These are phyloP conservation scores for Nesoenas mayeri DNA, from an alignment of 2,113 vertebrate genomes.

Conservation along the genomic window DNA sequence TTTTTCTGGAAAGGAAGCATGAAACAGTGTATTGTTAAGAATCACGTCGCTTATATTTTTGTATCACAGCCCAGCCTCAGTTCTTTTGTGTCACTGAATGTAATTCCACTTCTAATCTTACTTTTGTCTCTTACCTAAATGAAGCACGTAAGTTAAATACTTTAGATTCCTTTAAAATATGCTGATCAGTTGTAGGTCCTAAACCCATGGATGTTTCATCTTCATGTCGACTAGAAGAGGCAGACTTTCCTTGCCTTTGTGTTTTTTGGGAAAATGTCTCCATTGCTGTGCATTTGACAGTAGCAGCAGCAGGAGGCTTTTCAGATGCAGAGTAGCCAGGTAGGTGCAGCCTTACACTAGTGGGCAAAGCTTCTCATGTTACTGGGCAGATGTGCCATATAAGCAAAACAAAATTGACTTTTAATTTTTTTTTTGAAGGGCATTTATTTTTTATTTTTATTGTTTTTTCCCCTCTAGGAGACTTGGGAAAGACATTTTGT, in stretches of 20 bases:
- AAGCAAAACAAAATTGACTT: background rate
- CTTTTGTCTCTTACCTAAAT: background rate
- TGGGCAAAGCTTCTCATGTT: background rate
- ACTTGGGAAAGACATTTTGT: background rate
- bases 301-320: background rate
- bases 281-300: background rate
- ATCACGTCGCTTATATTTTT: background rate
- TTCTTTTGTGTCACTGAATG: background rate
- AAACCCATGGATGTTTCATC: conserved; percentile 7
- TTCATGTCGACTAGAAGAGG: conserved; percentile 38
- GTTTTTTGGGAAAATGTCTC: conserved; percentile 21
- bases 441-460: background rate
- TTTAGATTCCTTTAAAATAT: conserved; percentile 8
- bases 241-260: conserved; percentile 19
- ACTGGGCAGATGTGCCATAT: background rate
- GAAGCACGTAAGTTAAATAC: background rate
- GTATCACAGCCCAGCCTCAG: background rate
- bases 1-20: background rate
- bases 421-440: background rate
- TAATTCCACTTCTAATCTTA: background rate
- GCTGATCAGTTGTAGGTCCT: background rate
- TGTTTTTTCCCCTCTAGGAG: too few relatives aligned
- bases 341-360: background rate
- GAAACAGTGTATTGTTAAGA: background rate
- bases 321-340: background rate